Conservation (phyloP, 2,113 vertebrate genomes). For the Perca fluviatilis region DNA sequence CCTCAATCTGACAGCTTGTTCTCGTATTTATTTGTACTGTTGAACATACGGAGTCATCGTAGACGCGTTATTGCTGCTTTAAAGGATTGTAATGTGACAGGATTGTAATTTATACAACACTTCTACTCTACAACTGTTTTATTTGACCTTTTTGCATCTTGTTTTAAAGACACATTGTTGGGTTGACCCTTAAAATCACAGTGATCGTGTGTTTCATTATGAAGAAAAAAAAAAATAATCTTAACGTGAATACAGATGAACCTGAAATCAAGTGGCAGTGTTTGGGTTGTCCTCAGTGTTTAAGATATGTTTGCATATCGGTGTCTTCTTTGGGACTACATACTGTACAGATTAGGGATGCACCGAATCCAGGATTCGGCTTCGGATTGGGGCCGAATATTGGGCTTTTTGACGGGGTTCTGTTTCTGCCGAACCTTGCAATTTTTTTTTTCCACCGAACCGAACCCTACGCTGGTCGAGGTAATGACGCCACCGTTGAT, state of each 20-base stretch:
- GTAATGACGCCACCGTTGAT: too few species aligned
- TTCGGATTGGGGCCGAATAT: too few species aligned
- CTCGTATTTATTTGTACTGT: conserved; percentile 69
- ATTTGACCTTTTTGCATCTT: conserved; percentile 50
- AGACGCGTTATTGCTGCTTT: conserved; percentile 66
- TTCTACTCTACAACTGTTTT: conserved; percentile 44
- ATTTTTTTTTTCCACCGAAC: too few species aligned
- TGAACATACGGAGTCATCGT: conserved; percentile 59
- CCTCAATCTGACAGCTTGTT: conserved; percentile 59
- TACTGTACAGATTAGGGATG: too few species aligned
- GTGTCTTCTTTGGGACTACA: neutral
- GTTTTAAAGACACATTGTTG: conserved; percentile 54
- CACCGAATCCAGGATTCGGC: too few species aligned
- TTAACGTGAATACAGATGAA: conserved; percentile 63
- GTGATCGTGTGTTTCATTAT: conserved; percentile 58
- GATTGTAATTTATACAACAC: conserved; percentile 74
- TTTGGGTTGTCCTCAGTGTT: conserved; percentile 16
- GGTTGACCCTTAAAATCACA: conserved; percentile 41
- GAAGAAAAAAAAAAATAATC: conserved; percentile 8
- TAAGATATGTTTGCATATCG: neutral
- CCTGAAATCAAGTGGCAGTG: conserved; percentile 25
- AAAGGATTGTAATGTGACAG: conserved; percentile 71
- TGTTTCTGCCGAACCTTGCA: too few species aligned
- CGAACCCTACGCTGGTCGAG: too few species aligned
- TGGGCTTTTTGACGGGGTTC: too few species aligned